Percentiles rank a stretch among this genome's conserved stretches.
phyloP scores from a whole-genome alignment of 1,140 invertebrate genomes.

The Megalopta genalis region DNA sequence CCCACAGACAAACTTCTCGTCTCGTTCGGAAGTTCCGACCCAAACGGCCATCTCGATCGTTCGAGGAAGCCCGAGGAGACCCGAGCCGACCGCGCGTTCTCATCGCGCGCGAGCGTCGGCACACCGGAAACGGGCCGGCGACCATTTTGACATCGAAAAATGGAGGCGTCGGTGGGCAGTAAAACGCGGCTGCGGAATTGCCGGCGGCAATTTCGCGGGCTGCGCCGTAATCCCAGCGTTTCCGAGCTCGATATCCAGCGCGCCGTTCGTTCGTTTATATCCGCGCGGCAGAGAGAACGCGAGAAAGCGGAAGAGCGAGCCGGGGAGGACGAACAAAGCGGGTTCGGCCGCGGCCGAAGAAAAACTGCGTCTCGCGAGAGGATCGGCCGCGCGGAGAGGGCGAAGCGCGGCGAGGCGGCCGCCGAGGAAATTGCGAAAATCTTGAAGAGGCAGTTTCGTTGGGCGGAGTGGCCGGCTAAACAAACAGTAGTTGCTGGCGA shows the following conservation, averaged over 20 bases:
- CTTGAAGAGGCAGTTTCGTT: conserved; percentile 40
- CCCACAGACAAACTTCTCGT: too few species aligned
- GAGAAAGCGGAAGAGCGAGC: conserved; percentile 7
- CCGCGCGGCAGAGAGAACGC: too few species aligned
- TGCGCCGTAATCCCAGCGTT: conserved; percentile 6
- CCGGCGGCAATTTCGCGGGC: conserved; percentile 4
- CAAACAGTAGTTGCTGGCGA: conserved; percentile 69
- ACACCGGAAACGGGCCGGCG: not conserved
- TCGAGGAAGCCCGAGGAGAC: not conserved
- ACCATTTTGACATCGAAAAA: conserved; percentile 19
- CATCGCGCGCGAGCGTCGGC: not conserved
- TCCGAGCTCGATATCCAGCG: conserved; percentile 3
- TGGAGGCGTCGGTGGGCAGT: conserved; percentile 20
- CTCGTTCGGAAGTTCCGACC: too few species aligned
- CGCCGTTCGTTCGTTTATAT: not conserved
- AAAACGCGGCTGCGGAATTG: conserved; percentile 10
- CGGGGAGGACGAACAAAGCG: not conserved
- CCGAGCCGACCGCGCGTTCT: not conserved
- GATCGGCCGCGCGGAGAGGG: not conserved
- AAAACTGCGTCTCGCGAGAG: not conserved
- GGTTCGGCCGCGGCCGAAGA: not conserved
- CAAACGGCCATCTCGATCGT: not conserved
- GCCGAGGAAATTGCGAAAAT: conserved; percentile 54
- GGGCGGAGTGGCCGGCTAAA: conserved; percentile 62
- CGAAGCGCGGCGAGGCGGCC: not conserved